Base-by-base conservation (phyloP, 92 coral and sea anemone genomes). In the Actinostola sp. region DNA sequence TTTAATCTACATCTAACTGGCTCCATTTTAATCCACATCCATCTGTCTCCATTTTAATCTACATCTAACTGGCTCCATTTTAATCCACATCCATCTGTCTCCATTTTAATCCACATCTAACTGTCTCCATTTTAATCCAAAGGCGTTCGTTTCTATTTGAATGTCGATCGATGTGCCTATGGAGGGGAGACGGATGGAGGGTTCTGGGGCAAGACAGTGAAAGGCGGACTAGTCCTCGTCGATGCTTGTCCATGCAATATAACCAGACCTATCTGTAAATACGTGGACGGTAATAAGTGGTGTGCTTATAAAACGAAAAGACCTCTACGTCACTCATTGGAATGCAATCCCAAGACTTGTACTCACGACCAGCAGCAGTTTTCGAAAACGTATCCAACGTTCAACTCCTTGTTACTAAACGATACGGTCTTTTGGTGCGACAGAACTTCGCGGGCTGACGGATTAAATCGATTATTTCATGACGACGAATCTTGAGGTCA, bases 131-230 rank as follows among this genome's bases (percentile, higher is more conserved):
- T 50, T 68, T 31, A 19, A 11, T 13, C 17, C 33, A 60, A 72
- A 61, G 58, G 25, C 41, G 75, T 63, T 24, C 71, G 81, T 41
- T 86, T 59, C 76, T 86, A 62, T 60, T 73, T 88, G 31, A 88
- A 88, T 54, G 27, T 75, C 20, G 93, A 88, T 59, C 93, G 93
- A 49, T 88, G 93, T 75, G 93, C 93, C 24, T 84, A 75, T 51
- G 91, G 84, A 25, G 82, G 85, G 27, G 67, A 71, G 29, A 62
- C 70, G 12, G 89, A 79, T 66, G 84, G 81, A 23, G 81, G 81
- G 8, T 52, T 64, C 33, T 50, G 24, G 41, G 36, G 46, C 4
- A 74, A 57, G 49, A 54, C 83, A 10, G 83, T 77, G 16, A 56
- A 59, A 32, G 83, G 83, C 7, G 68, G 56, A 15, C 25, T 66